Evolutionary conservation across 2,888 invertebrate species (phyloP).

Genomic region (Xanthostigma xanthostigma): DNA sequence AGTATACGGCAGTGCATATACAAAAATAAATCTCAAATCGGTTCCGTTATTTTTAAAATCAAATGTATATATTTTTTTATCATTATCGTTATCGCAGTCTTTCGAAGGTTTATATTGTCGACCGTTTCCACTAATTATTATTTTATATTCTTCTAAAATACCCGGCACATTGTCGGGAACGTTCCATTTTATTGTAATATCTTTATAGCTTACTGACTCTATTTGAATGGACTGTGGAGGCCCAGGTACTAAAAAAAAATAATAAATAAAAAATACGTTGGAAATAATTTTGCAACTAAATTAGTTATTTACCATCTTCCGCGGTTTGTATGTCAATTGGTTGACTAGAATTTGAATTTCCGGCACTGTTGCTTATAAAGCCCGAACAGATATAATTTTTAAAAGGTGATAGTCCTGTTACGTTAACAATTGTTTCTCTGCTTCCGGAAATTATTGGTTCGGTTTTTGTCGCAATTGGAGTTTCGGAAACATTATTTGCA

Average conservation of each 20-base stretch:
- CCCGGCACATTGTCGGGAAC: constrained; percentile 13
- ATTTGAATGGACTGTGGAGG: constrained; percentile 9
- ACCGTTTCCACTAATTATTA: constrained; percentile 5
- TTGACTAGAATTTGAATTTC: background rate
- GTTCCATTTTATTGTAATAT: constrained; percentile 14
- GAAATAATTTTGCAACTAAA: background rate
- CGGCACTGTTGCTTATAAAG: constrained; percentile 1
- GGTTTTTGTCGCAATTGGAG: background rate
- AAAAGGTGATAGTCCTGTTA: constrained; percentile 2
- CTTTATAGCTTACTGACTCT: constrained; percentile 2
- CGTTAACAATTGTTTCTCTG: background rate
- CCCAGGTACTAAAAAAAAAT: constrained; percentile 12
- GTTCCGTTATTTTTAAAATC: too few species aligned
- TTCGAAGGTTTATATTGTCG: too few species aligned
- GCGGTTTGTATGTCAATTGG: background rate
- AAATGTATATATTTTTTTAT: too few species aligned
- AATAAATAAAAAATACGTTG: background rate
- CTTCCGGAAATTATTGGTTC: background rate
- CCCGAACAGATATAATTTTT: constrained; percentile 3
- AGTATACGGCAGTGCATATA: too few species aligned
- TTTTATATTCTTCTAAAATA: constrained; percentile 9
- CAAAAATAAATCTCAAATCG: too few species aligned
- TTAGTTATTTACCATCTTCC: constrained; percentile 9
- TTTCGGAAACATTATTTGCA: too few species aligned
- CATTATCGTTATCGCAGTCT: too few species aligned